A percentile compares a stretch with the other conserved stretches of the same genome.
phyloP scores from a whole-genome alignment of 2,888 invertebrate genomes.

The Terebella lapidaria region DNA sequence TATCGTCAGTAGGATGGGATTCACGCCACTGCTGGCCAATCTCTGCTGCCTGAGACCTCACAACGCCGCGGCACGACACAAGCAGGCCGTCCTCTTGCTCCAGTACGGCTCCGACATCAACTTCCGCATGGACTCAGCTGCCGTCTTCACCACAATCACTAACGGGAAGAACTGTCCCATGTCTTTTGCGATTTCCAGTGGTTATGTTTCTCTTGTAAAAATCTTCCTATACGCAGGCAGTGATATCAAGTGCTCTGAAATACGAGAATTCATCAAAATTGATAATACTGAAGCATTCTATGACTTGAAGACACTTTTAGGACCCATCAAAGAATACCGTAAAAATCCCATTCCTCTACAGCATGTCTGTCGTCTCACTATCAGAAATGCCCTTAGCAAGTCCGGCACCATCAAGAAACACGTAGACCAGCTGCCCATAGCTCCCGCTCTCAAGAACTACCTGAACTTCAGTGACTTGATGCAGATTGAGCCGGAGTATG shows the following conservation, averaged over 20 bases:
- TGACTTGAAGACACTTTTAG: slow-evolving; percentile 2
- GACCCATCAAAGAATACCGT: slow-evolving; percentile 5
- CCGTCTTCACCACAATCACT: slow-evolving; percentile 12
- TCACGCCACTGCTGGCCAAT: not conserved
- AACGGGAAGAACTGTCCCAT: slow-evolving; percentile 18
- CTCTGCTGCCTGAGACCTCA: not conserved
- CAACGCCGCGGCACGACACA: slow-evolving; percentile 9
- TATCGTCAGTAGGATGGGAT: slow-evolving; percentile 5
- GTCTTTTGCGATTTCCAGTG: slow-evolving; percentile 13
- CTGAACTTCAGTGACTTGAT: not conserved
- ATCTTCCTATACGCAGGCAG: slow-evolving; percentile 15
- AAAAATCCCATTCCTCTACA: slow-evolving; percentile 7
- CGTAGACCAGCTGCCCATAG: not conserved
- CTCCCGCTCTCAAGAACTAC: not conserved
- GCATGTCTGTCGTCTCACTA: slow-evolving; percentile 6
- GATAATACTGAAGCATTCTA: slow-evolving; percentile 6
- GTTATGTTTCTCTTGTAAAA: slow-evolving; percentile 14
- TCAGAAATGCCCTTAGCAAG: not conserved
- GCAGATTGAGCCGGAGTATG: not conserved
- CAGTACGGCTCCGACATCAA: slow-evolving; percentile 12
- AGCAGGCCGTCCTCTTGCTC: slow-evolving; percentile 7
- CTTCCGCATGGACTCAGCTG: not conserved
- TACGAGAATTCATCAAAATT: slow-evolving; percentile 7
- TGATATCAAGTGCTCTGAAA: slow-evolving; percentile 2
- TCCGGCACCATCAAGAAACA: too few relatives aligned